A percentile compares a stretch with the other conserved stretches of the same genome.
phyloP scores from a whole-genome alignment of 2,888 invertebrate genomes.

The Epsilonema sp. region DNA sequence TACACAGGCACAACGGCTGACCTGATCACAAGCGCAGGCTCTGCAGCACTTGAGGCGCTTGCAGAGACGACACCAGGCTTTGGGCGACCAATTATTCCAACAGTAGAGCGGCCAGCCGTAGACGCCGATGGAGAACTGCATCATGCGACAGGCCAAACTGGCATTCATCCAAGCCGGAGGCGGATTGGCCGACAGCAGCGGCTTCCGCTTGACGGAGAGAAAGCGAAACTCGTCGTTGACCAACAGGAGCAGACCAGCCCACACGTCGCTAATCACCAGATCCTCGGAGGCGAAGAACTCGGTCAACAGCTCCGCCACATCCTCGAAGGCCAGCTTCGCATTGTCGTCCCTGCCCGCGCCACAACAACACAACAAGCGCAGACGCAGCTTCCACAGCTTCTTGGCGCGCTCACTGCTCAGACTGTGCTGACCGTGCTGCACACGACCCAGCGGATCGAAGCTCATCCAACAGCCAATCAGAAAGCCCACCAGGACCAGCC shows the following conservation, averaged over 20 bases:
- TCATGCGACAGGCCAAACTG: slow-evolving; percentile 51
- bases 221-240: slow-evolving; percentile 16
- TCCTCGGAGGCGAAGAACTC: slow-evolving; percentile 46
- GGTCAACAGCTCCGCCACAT: slow-evolving; percentile 44
- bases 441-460: slow-evolving; percentile 59
- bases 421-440: slow-evolving; percentile 46
- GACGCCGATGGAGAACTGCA: slow-evolving; percentile 56
- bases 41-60: slow-evolving; percentile 6
- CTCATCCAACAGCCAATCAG: slow-evolving; percentile 54
- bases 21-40: slow-evolving; percentile 6
- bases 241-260: slow-evolving; percentile 65
- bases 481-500: slow-evolving; percentile 53
- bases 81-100: slow-evolving; percentile 35
- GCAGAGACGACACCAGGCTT: slow-evolving; percentile 2
- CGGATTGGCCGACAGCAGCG: not conserved
- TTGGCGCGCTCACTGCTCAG: not conserved
- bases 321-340: slow-evolving; percentile 26
- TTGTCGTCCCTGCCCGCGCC: slow-evolving; percentile 15
- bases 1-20: too few species aligned
- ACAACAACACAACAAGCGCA: slow-evolving; percentile 6
- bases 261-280: slow-evolving; percentile 65
- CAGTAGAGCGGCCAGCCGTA: slow-evolving; percentile 74
- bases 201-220: not conserved
- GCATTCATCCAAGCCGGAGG: slow-evolving; percentile 51
- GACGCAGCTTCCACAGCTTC: slow-evolving; percentile 13